phyloP scores from a whole-genome alignment of 2,113 vertebrate genomes.

The Proteles cristata region DNA sequence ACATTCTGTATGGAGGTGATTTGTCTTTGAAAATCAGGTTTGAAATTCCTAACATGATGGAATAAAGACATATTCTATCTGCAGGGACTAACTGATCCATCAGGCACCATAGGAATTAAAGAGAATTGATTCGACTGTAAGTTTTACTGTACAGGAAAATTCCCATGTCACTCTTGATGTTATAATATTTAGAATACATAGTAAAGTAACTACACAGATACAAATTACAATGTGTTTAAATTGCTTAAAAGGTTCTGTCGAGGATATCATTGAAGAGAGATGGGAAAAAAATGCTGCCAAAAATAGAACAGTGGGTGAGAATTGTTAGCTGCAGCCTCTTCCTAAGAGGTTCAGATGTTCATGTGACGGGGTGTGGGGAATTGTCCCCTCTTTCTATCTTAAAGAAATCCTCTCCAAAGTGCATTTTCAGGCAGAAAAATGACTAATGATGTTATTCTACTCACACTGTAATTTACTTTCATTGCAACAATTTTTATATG shows the following conservation, averaged over 20 bases:
- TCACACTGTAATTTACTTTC: neutral
- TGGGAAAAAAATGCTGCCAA: neutral
- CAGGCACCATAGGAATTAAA: neutral
- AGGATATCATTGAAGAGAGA: neutral
- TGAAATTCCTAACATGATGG: neutral
- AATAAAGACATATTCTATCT: neutral
- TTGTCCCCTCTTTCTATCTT: neutral
- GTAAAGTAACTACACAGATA: neutral
- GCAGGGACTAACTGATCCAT: neutral
- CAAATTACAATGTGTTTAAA: constrained; percentile 3
- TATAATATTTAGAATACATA: constrained; percentile 16
- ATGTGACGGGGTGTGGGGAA: neutral
- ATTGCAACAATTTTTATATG: neutral
- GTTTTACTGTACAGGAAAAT: neutral
- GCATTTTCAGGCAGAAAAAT: neutral
- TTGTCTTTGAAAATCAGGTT: neutral
- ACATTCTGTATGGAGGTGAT: neutral
- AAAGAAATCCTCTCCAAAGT: neutral
- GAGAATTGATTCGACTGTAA: neutral
- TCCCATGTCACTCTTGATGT: neutral
- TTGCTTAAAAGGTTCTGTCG: neutral
- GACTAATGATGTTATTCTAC: neutral
- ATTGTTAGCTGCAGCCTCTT: neutral
- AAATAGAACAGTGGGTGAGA: neutral
- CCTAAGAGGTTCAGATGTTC: neutral